Base-by-base conservation (phyloP, 2,888 invertebrate species). In the Gastrophysa polygoni region DNA sequence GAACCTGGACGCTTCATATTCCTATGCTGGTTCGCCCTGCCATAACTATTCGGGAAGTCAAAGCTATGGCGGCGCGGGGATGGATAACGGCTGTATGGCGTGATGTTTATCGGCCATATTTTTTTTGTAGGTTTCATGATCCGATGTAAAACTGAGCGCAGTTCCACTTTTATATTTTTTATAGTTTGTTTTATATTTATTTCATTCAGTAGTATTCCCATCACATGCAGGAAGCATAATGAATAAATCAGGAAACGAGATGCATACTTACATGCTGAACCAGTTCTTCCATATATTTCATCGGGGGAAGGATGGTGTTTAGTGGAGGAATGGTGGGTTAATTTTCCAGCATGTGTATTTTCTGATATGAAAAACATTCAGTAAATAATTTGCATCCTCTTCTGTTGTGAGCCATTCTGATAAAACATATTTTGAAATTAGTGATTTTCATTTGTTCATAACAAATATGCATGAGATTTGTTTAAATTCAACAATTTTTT, bases 31-130 rank as follows among this genome's bases (percentile, higher is more conserved):
- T 66, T 76, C 74, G 24, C 85, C 85, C 73, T 87, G 87, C 78
- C 86, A 87, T 73, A 85, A 83, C 54, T 86, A 86, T 72, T 83
- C 82, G 38, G 78, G 82, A 55, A 85, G 84, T 61, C 85, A 85
- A 74, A 85, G 85, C 80, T 84, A 85, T 75, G 83, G 82, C 72
- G 85, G 81, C 77, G 73, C 78, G 43, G 85, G 84, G 72, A 82
- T 86, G 70, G 87, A 87, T 75, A 87, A 87, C 73, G 86, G 87
- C 64, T 88, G 88, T 77, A 86, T 88, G 81, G 87, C 87, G 75
- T 88, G 85, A 83, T 63, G 21, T 57, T 59, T 24, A 18, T 51
- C 24, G 32, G 18, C 6, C 18, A 21, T 20, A n/a, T n/a, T n/a
- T 52, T 34, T 51, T 21, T 43, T 34, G 51, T 44, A 54, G 44